Percentiles rank a stretch among this genome's conserved stretches.
These are phyloP conservation scores for Rhagologus leucostigma DNA, from an alignment of 2,113 vertebrate genomes.

Conservation along the genomic window DNA sequence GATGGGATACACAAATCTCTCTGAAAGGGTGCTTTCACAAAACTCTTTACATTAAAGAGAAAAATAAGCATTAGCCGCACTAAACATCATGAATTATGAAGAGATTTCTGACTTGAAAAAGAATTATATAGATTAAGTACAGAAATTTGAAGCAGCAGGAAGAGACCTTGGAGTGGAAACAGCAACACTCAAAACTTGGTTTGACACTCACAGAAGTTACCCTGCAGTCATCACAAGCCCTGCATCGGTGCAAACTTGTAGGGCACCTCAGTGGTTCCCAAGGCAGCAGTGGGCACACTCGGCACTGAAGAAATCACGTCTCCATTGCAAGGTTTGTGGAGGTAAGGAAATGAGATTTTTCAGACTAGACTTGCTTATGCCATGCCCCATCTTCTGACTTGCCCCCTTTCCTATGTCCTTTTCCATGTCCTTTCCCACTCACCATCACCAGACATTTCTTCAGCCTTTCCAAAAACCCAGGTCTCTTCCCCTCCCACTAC, in stretches of 20 bases:
- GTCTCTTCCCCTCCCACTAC: background rate
- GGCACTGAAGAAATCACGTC: background rate
- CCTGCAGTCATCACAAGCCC: fast-evolving
- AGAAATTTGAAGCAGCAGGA: background rate
- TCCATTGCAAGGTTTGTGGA: background rate
- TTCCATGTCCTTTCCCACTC: background rate
- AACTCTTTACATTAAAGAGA: background rate
- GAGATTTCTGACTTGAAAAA: background rate
- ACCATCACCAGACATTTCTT: background rate
- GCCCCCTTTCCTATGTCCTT: background rate
- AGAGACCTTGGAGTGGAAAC: background rate
- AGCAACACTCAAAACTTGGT: background rate
- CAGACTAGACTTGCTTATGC: background rate
- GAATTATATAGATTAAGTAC: background rate
- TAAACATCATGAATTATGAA: background rate
- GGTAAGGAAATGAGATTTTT: background rate
- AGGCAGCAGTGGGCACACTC: background rate
- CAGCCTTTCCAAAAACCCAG: background rate
- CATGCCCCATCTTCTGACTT: background rate
- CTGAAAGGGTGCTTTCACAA: background rate
- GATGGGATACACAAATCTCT: background rate
- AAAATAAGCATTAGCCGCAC: background rate
- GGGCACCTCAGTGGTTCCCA: fast-evolving
- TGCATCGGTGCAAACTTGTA: fast-evolving
- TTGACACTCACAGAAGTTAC: background rate